phyloP scores from a whole-genome alignment of 2,888 invertebrate genomes.

The Sipha maydis region DNA sequence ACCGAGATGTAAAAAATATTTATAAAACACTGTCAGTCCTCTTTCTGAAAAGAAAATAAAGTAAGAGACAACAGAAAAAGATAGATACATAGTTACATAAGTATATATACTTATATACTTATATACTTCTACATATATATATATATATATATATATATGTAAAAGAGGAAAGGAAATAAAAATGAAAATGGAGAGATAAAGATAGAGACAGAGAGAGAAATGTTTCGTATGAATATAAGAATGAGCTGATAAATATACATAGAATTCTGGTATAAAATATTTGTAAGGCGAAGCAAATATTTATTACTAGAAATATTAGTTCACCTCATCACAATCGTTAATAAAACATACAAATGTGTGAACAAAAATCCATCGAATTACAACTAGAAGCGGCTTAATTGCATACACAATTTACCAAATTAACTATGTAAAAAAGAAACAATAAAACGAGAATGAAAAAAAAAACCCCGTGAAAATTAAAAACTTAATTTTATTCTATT shows the following conservation, averaged over 20 bases:
- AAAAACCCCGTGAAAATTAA: slow-evolving; percentile 46
- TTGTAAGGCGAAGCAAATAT: background rate
- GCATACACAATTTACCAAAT: slow-evolving; percentile 35
- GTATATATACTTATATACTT: too few relatives aligned
- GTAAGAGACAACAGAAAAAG: background rate
- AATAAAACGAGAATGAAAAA: background rate
- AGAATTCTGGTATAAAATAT: slow-evolving; percentile 18
- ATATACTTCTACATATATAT: too few relatives aligned
- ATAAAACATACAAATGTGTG: slow-evolving; percentile 39
- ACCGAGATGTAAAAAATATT: slow-evolving; percentile 18
- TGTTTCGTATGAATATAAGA: slow-evolving; percentile 5
- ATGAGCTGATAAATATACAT: background rate
- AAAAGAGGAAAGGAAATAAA: too few relatives aligned
- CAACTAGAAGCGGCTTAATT: slow-evolving; percentile 20
- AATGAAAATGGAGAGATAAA: background rate
- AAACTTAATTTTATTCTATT: slow-evolving; percentile 36
- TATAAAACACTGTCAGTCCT: background rate
- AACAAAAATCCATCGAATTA: slow-evolving; percentile 38
- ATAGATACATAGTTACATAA: too few relatives aligned
- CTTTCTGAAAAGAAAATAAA: background rate
- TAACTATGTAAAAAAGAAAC: slow-evolving; percentile 13
- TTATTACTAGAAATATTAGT: background rate
- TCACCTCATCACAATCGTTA: background rate
- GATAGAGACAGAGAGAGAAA: background rate
- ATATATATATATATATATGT: too few relatives aligned